phyloP scores from a whole-genome alignment of 2,113 vertebrate genomes.

The Lepus timidus region DNA sequence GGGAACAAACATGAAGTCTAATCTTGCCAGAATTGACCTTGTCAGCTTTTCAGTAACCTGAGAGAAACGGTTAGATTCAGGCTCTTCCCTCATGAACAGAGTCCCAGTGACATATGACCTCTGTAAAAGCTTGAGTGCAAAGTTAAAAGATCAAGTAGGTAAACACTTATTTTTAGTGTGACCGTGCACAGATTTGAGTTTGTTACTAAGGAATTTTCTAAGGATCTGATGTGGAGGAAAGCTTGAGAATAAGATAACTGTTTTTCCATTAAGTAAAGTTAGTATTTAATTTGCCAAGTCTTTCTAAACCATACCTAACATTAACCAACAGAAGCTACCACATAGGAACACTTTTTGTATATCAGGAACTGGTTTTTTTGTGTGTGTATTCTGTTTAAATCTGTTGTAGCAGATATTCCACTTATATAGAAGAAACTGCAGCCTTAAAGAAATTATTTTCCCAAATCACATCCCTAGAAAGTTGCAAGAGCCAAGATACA shows the following conservation, averaged over 20 bases:
- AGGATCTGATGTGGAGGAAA: neutral
- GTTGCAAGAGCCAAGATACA: neutral
- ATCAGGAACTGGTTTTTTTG: slow-evolving; percentile 17
- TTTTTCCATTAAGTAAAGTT: slow-evolving; percentile 42
- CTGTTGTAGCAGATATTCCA: slow-evolving; percentile 18
- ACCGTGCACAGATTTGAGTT: neutral
- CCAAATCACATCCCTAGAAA: neutral
- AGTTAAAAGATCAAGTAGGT: neutral
- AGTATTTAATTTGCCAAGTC: slow-evolving; percentile 13
- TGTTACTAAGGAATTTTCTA: slow-evolving; percentile 52
- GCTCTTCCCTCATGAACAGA: slow-evolving; percentile 30
- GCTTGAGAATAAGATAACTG: slow-evolving; percentile 21
- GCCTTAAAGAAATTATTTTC: slow-evolving; percentile 50
- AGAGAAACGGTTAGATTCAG: slow-evolving; percentile 49
- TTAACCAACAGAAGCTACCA: neutral
- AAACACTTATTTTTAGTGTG: slow-evolving; percentile 10
- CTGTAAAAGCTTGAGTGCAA: neutral
- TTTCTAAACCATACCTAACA: slow-evolving; percentile 39
- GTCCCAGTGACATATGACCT: slow-evolving; percentile 30
- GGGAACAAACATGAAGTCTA: slow-evolving; percentile 17
- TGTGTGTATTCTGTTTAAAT: slow-evolving; percentile 34
- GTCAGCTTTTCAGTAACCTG: slow-evolving; percentile 62
- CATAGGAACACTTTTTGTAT: slow-evolving; percentile 19
- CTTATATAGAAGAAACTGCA: slow-evolving; percentile 19
- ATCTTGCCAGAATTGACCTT: slow-evolving; percentile 61